These are phyloP conservation scores for Todiramphus saurophagus DNA, from an alignment of 2,113 vertebrate species.

Conservation along the genomic window DNA sequence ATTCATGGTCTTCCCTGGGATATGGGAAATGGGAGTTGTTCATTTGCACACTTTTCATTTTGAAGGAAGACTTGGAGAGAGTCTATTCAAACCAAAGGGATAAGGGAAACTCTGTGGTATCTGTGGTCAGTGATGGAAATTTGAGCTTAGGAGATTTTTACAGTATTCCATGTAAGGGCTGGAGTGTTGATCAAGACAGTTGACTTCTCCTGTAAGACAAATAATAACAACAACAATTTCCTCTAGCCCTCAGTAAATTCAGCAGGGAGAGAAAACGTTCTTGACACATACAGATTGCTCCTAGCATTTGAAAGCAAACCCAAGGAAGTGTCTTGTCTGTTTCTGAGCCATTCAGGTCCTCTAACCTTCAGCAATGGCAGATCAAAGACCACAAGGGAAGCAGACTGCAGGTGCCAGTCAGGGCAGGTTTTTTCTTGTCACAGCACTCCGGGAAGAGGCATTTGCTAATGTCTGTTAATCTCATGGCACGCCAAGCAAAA, in stretches of 20 bases:
- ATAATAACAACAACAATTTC: background rate
- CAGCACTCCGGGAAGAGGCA: constrained; percentile 20
- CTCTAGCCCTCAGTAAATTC: background rate
- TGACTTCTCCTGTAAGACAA: background rate
- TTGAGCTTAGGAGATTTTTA: background rate
- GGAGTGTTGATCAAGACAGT: background rate
- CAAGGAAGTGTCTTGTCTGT: background rate
- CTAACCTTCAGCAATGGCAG: constrained; percentile 55
- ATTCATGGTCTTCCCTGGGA: background rate
- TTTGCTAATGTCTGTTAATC: constrained; percentile 59
- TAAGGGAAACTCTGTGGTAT: background rate
- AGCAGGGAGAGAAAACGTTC: background rate
- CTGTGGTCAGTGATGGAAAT: background rate
- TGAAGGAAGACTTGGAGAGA: constrained; percentile 4
- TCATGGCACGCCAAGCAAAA: constrained; percentile 36
- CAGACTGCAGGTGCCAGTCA: constrained; percentile 49
- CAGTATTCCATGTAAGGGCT: background rate
- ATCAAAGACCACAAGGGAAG: constrained; percentile 46
- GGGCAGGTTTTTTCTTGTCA: constrained; percentile 54
- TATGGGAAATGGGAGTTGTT: constrained; percentile 27
- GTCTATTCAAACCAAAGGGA: background rate
- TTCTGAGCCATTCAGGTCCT: constrained; percentile 17
- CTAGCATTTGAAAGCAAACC: background rate
- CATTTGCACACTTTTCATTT: constrained; percentile 18
- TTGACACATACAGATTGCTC: background rate